Evolutionary conservation across 1,140 invertebrate species (phyloP), one percentile per base, ranked within the genome.

Genomic region (Eciton burchellii): DNA sequence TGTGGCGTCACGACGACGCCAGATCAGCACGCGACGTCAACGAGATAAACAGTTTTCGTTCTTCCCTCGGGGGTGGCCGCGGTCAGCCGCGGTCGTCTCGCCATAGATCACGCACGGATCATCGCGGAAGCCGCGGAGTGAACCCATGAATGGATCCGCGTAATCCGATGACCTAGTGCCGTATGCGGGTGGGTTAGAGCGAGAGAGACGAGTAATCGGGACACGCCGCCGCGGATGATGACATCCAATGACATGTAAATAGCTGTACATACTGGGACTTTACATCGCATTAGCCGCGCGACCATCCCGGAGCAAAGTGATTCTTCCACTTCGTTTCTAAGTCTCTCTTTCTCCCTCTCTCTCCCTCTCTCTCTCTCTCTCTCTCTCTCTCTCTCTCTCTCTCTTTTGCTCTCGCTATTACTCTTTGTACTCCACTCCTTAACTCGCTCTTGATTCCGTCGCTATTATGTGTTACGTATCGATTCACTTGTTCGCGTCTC

Each of bases 161-260:
- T 86, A 68, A 87, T 77, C 49, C 59, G 11, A 47, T 70, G 74
- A 79, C 74, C 63, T 79, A 65, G 84, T 70, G 84, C 62, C 45
- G 47, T 21, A 57, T 56, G 71, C 60, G 29, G 16, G 62, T 70
- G 62, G 47, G 59, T 84, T 85, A 84, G 79, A 68, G 76, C 84
- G 54, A 70, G 29, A 70, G 29, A 52, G 57, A 66, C 76, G 70
- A 52, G 65, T 45, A 62, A 71, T 16, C 68, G 43, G 35, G 43
- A 24, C 26, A 49, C 70, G 24, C 63, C 21, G 45, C 60, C 59
- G 62, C 60, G 21, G 59, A 63, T 82, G 60, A 83, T 66, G 85
- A 76, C 21, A n/a, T 81, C 35, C 68, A 79, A 68, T 56, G 81
- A 68, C 63, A 86, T 90, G 90, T 90, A 90, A 91, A 91, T 90